phyloP scores from a whole-genome alignment of 2,797 vertebrate genomes.

The Crocidura indochinensis region DNA sequence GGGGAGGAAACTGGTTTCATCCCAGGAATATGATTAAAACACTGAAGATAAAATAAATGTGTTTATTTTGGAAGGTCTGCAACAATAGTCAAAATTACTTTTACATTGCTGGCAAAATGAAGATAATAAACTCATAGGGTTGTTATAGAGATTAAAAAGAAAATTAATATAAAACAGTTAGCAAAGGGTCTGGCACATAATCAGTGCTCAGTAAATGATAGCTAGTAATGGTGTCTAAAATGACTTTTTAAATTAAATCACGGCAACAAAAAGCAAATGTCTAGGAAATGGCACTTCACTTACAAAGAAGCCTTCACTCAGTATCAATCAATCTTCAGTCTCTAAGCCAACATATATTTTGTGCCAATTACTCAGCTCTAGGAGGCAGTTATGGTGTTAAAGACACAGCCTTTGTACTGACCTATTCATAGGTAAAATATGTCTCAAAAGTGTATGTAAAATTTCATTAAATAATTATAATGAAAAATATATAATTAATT shows the following conservation, averaged over 20 bases:
- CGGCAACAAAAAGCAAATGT: slow-evolving; percentile 1
- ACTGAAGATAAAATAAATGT: background rate
- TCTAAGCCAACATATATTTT: background rate
- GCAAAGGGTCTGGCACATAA: background rate
- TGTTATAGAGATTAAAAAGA: slow-evolving; percentile 19
- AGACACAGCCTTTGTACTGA: background rate
- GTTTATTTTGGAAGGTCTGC: background rate
- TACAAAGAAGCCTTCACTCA: background rate
- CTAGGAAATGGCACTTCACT: slow-evolving; percentile 4
- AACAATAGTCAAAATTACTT: background rate
- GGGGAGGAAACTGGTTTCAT: background rate
- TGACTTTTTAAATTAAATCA: slow-evolving; percentile 52
- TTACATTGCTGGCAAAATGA: slow-evolving; percentile 34
- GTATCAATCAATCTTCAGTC: background rate
- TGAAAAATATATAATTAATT: background rate
- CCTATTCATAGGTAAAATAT: too few relatives aligned
- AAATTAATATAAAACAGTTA: background rate
- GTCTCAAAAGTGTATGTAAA: background rate
- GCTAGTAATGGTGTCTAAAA: slow-evolving; percentile 31
- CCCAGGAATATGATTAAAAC: background rate
- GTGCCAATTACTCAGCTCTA: background rate
- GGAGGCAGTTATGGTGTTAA: background rate
- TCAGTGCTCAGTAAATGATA: slow-evolving; percentile 35
- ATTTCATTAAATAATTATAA: background rate
- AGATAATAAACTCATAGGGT: background rate